Evolutionary conservation across 2,113 vertebrate species (phyloP), one percentile per base, ranked within the genome.

Genomic region (Cygnus buccinator): DNA sequence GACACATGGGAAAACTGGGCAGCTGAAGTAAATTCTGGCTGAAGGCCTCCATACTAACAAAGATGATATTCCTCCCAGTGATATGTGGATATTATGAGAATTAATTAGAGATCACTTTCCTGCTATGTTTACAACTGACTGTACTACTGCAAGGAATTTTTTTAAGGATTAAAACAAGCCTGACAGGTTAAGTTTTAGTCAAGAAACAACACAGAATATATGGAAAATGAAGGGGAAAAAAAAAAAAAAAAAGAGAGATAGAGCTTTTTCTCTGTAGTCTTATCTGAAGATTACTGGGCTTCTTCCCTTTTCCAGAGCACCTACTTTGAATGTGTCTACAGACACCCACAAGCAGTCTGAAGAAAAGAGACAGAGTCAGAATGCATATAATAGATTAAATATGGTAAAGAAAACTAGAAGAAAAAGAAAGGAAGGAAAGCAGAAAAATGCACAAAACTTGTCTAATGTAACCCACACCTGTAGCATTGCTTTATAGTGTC

Each of bases 151-250:
- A 93, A 84, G 61, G 58, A 94, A 81, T 84, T 87, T 93, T 93
- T 93, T 92, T 73, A 92, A 78, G 90, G 92, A 96, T 92, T 94
- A 90, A 90, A 95, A 84, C 7, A 65, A 85, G 18, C 7, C 25
- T 90, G 68, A 70, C 35, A 83, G 23, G 29, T 90, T 91, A 88
- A 91, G 55, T 26, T 87, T 76, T 93, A 88, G 65, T 84, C 35
- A 77, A 43, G 55, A 89, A 93, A 57, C 5, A 76, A 9, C 15
- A 78, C 35, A 37, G 19, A 74, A 8, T 46, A 46, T 48, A 79
- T 13, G 12, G 33, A 87, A 94, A 94, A 83, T 52, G 17, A 81
- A 61, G 16, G 52, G 25, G 7, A 13, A 14, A 13, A 54, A 29
- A 54, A 28, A 13, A 52, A 50, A 50, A 50, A 50, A 50, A 43